Conservation (phyloP, 2,797 vertebrate species). For the Acrocephalus scirpaceus region DNA sequence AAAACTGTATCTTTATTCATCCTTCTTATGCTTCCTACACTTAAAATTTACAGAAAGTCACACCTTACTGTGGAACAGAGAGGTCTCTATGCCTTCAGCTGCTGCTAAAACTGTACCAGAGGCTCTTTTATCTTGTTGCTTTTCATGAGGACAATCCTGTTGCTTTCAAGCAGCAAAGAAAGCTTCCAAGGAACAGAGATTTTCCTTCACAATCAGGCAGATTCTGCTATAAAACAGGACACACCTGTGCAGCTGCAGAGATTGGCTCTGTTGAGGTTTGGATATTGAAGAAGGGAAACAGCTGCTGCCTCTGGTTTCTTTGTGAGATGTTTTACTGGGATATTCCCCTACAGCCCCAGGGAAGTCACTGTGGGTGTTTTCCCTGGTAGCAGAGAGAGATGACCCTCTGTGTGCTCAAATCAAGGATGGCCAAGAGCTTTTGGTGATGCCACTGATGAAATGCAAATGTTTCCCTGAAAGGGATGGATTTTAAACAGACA, state of each 20-base stretch:
- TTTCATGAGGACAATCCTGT: background rate
- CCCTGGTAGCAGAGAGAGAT: background rate
- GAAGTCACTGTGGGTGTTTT: background rate
- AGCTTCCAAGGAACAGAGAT: background rate
- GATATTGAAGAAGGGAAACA: background rate
- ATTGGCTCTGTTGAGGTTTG: background rate
- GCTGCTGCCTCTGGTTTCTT: slow-evolving; percentile 5
- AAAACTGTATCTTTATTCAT: background rate
- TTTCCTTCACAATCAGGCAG: background rate
- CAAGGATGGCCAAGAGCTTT: background rate
- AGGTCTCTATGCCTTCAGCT: background rate
- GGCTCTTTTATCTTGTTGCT: background rate
- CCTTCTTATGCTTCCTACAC: background rate
- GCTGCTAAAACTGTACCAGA: background rate
- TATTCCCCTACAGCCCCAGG: background rate
- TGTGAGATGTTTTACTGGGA: background rate
- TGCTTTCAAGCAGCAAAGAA: background rate
- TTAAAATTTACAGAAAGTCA: background rate
- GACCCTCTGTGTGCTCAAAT: background rate
- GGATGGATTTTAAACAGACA: background rate
- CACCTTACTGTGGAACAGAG: background rate
- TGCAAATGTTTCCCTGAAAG: background rate
- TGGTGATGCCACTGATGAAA: rapidly evolving
- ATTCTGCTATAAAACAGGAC: background rate
- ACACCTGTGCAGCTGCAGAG: background rate